Evolutionary conservation across 1,140 invertebrate genomes (phyloP).

Genomic region (Varroa destructor): DNA sequence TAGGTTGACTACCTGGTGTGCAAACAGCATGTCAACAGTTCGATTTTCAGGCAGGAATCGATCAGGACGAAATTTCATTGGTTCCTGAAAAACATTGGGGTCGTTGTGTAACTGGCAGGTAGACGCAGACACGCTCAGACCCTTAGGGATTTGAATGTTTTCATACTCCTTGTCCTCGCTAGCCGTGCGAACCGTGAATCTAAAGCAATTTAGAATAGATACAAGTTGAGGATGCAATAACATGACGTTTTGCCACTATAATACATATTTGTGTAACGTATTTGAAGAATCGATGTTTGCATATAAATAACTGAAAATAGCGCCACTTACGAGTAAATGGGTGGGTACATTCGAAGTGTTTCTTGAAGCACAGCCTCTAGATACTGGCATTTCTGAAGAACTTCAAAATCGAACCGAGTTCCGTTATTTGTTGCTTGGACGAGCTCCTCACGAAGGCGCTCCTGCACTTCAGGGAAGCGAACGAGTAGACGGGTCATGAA

Average conservation of each 20-base stretch:
- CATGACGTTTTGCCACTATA: too few relatives aligned
- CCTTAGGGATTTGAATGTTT: constrained; percentile 40
- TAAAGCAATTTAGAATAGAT: constrained; percentile 31
- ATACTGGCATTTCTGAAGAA: constrained; percentile 8
- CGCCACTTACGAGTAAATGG: constrained; percentile 3
- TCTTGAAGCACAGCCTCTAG: constrained; percentile 2
- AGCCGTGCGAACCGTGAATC: constrained; percentile 29
- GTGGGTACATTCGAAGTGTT: constrained; percentile 13
- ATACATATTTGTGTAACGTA: background rate
- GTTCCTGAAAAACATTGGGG: constrained; percentile 51
- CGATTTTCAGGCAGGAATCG: constrained; percentile 50
- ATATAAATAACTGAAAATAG: background rate
- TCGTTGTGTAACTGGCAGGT: constrained; percentile 53
- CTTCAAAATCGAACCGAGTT: background rate
- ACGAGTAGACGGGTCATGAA: constrained; percentile 44
- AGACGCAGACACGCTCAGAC: constrained; percentile 49
- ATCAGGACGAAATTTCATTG: constrained; percentile 58
- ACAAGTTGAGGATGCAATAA: constrained; percentile 29
- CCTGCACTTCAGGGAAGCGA: constrained; percentile 43
- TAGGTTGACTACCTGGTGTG: constrained; percentile 36
- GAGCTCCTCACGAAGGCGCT: constrained; percentile 41
- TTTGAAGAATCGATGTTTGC: background rate
- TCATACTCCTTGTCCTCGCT: constrained; percentile 26
- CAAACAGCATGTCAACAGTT: constrained; percentile 34
- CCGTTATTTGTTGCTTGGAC: background rate